Evolutionary conservation across 37 sponge, comb jelly and placozoan species (phyloP).

Genomic region (Mnemiopsis leidyi): DNA sequence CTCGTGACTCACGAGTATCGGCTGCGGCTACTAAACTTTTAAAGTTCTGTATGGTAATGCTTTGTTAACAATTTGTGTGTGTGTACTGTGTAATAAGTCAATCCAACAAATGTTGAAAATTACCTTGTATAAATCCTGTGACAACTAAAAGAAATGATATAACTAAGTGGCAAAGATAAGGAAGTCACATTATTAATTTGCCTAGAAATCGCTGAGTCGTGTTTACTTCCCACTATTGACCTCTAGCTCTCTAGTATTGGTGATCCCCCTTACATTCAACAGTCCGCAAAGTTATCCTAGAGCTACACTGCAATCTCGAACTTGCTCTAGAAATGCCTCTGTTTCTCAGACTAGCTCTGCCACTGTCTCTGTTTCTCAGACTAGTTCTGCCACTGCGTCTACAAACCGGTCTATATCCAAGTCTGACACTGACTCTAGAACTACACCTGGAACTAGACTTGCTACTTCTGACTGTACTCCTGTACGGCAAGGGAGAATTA

Average conservation of each 20-base stretch:
- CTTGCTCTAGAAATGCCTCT: not conserved
- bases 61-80: too few relatives aligned
- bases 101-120: too few relatives aligned
- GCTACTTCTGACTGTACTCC: not conserved
- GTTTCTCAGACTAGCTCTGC: not conserved
- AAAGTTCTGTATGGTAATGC: too few relatives aligned
- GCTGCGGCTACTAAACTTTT: too few relatives aligned
- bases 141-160: too few relatives aligned
- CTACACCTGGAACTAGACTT: not conserved
- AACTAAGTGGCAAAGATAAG: too few relatives aligned
- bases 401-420: not conserved
- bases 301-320: not conserved
- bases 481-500: not conserved
- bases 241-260: not conserved
- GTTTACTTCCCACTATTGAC: too few relatives aligned
- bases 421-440: not conserved
- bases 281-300: not conserved
- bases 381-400: not conserved
- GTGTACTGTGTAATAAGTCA: too few relatives aligned
- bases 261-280: not conserved
- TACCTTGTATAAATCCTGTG: too few relatives aligned
- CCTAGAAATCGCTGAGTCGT: too few relatives aligned
- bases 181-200: too few relatives aligned
- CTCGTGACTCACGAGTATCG: too few relatives aligned
- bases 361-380: not conserved